These are phyloP conservation scores for Caenorhabditis remanei DNA, from an alignment of 1,140 invertebrate species.

Conservation along the genomic window DNA sequence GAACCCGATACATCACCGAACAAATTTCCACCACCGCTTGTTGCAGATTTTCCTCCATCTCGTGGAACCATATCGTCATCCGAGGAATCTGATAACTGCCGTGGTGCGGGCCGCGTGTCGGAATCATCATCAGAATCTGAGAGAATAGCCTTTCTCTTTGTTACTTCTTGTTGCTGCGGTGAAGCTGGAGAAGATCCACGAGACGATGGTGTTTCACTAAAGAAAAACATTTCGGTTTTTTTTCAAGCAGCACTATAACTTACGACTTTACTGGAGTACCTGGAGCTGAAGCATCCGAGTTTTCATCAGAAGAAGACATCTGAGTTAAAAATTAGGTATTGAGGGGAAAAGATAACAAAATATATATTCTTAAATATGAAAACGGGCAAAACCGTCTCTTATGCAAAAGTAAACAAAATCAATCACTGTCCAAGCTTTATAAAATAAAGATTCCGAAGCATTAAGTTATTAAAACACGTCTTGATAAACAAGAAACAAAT, in stretches of 20 bases:
- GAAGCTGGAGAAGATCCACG: slow-evolving; percentile 16
- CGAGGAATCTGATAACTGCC: slow-evolving; percentile 2
- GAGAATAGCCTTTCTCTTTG: slow-evolving; percentile 18
- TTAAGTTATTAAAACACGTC: too few species aligned
- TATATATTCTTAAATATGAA: not conserved
- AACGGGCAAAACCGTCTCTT: too few species aligned
- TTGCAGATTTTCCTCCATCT: not conserved
- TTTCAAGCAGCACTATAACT: not conserved
- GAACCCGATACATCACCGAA: slow-evolving; percentile 34
- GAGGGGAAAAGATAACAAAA: not conserved
- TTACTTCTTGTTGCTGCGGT: not conserved
- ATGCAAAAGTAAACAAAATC: too few species aligned
- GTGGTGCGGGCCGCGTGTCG: not conserved
- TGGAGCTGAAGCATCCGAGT: slow-evolving; percentile 27
- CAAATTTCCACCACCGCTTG: not conserved
- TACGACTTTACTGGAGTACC: slow-evolving; percentile 13
- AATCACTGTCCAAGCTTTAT: too few species aligned
- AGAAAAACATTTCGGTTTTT: not conserved
- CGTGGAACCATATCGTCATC: not conserved
- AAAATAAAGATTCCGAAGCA: too few species aligned
- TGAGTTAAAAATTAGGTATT: not conserved
- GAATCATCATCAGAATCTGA: slow-evolving; percentile 19
- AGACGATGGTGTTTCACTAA: not conserved
- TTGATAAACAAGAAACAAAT: not conserved
- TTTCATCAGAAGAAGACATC: slow-evolving; percentile 40